phyloP scores from a whole-genome alignment of 2,797 vertebrate species.

The Enteromius trimaculatus region DNA sequence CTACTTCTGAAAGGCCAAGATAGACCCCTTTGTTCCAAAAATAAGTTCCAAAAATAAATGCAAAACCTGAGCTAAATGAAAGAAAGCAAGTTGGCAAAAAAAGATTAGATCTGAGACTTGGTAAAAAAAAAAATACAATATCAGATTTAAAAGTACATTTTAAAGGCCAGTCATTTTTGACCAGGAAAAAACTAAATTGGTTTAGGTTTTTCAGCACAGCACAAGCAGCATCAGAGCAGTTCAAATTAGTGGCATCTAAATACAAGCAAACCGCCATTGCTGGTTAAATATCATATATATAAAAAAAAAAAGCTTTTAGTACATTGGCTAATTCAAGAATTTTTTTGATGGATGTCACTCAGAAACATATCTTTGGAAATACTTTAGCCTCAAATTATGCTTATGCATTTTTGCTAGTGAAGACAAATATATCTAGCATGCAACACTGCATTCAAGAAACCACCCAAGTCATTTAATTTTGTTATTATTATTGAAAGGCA shows the following conservation, averaged over 20 bases:
- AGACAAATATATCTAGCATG: slow-evolving; percentile 15
- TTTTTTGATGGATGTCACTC: neutral
- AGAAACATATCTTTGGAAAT: slow-evolving; percentile 14
- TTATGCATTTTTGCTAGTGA: neutral
- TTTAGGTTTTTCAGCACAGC: neutral
- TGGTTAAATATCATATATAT: neutral
- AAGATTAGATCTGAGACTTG: neutral
- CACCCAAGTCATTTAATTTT: slow-evolving; percentile 15
- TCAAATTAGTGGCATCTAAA: neutral
- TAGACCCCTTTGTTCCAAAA: neutral
- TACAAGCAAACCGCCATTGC: neutral
- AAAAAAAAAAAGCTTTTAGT: neutral
- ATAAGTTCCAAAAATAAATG: neutral
- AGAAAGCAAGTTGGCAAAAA: neutral
- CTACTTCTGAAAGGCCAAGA: no score
- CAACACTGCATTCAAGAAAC: slow-evolving; percentile 8
- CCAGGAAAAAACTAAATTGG: neutral
- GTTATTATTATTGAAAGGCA: slow-evolving; percentile 36
- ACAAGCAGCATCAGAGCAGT: neutral
- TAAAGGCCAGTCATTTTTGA: neutral
- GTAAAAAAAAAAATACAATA: neutral
- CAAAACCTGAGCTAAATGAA: neutral
- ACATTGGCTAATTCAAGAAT: neutral
- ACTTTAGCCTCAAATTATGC: slow-evolving; percentile 4
- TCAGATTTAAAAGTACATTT: neutral